These are phyloP conservation scores for Ophioderma brevispina DNA, from an alignment of 35 echinoderm and acorn worm genomes.

Conservation along the genomic window DNA sequence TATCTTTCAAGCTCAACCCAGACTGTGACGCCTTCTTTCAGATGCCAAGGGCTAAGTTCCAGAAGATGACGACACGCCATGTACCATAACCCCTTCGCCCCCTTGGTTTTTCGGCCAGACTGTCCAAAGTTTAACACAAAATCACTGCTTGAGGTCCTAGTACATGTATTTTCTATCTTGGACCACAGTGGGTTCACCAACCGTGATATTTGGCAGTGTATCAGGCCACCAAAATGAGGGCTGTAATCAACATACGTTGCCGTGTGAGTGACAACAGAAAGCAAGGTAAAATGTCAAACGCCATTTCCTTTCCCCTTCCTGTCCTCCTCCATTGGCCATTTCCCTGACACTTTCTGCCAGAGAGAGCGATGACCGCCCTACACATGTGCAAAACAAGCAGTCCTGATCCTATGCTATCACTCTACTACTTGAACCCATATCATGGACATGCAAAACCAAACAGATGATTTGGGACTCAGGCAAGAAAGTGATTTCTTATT, in stretches of 20 bases:
- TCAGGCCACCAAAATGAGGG: not conserved
- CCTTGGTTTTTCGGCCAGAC: not conserved
- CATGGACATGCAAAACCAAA: too few species aligned
- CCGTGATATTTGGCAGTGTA: not conserved
- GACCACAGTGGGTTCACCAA: not conserved
- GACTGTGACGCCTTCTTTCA: not conserved
- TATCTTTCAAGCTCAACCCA: not conserved
- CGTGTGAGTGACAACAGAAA: not conserved
- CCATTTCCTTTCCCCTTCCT: too few species aligned
- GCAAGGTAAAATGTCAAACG: too few species aligned
- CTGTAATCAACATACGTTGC: not conserved
- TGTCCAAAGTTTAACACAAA: not conserved
- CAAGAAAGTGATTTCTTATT: too few species aligned
- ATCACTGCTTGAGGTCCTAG: not conserved
- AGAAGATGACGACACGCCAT: not conserved
- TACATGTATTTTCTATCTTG: not conserved
- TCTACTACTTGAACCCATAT: too few species aligned
- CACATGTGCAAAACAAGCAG: too few species aligned
- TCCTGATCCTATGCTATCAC: too few species aligned
- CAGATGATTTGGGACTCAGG: too few species aligned
- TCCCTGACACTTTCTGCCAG: too few species aligned
- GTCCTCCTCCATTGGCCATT: too few species aligned
- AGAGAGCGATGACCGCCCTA: too few species aligned
- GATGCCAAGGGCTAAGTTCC: not conserved
- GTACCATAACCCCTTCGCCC: not conserved